Evolutionary conservation across 2,888 invertebrate genomes (phyloP).

Genomic region (Ennomos quercinarius): DNA sequence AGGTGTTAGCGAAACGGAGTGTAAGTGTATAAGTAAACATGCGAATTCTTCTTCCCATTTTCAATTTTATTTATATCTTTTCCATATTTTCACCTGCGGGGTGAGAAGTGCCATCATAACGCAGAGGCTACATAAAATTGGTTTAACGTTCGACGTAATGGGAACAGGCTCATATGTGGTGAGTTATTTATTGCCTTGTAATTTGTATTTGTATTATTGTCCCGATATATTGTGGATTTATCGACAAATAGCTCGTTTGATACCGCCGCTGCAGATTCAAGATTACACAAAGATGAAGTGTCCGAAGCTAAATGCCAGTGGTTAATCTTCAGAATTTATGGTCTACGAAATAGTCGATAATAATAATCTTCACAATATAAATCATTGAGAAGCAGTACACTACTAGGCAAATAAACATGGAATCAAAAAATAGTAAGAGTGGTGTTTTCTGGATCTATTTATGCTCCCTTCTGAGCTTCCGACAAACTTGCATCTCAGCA

Average conservation of each 20-base stretch:
- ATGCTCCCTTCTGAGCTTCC: too few species aligned
- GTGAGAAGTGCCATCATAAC: background rate
- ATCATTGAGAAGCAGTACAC: constrained; percentile 15
- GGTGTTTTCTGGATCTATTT: too few species aligned
- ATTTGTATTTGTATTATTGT: constrained; percentile 45
- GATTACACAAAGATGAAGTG: constrained; percentile 36
- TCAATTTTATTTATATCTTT: too few species aligned
- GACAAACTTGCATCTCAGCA: too few species aligned
- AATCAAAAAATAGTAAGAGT: constrained; percentile 13
- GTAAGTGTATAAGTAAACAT: too few species aligned
- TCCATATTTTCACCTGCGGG: too few species aligned
- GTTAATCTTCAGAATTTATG: constrained; percentile 33
- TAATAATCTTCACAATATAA: constrained; percentile 26
- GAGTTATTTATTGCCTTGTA: constrained; percentile 68
- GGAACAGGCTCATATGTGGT: constrained; percentile 37
- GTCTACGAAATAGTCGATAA: constrained; percentile 24
- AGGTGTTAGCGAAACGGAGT: too few species aligned
- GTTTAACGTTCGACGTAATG: constrained; percentile 1
- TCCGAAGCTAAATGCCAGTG: constrained; percentile 29
- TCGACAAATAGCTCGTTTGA: constrained; percentile 36
- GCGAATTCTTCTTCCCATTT: too few species aligned
- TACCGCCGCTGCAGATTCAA: constrained; percentile 32
- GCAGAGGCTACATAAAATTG: background rate
- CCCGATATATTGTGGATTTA: constrained; percentile 40
- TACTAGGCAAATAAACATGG: constrained; percentile 14